phyloP scores from a whole-genome alignment of 2,888 invertebrate genomes.

The Catocala fraxini region DNA sequence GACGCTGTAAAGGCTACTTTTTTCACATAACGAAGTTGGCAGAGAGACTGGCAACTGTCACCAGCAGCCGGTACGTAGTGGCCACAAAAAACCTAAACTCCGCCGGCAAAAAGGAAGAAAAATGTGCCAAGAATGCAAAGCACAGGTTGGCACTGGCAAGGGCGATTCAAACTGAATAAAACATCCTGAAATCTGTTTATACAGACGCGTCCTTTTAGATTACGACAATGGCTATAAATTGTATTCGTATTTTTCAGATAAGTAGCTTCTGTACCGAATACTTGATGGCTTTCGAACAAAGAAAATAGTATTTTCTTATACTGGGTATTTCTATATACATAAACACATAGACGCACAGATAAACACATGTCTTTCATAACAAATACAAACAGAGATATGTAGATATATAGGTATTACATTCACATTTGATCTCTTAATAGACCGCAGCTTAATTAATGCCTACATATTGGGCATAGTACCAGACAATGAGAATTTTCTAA shows the following conservation, averaged over 20 bases:
- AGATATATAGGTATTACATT: no score
- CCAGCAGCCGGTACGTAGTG: conserved; percentile 34
- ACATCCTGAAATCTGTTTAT: conserved; percentile 25
- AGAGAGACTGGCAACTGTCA: conserved; percentile 49
- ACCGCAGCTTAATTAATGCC: no score
- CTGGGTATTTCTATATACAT: no score
- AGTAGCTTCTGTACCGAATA: background rate
- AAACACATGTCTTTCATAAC: no score
- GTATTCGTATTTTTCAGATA: background rate
- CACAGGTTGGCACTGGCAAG: conserved; percentile 31
- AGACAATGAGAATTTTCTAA: no score
- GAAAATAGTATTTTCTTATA: background rate
- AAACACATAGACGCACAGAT: no score
- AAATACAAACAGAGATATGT: no score
- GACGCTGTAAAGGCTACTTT: conserved; percentile 43
- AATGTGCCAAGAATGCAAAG: conserved; percentile 45
- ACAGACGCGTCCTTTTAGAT: conserved; percentile 13
- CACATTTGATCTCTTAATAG: no score
- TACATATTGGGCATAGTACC: no score
- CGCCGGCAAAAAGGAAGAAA: conserved; percentile 37
- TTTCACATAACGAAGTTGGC: conserved; percentile 47
- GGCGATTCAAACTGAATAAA: conserved; percentile 36
- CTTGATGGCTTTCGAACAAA: no score
- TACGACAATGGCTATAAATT: conserved; percentile 9
- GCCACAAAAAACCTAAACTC: conserved; percentile 41